Evolutionary conservation across 2,797 vertebrate species (phyloP).

Genomic region (Danio choprae): DNA sequence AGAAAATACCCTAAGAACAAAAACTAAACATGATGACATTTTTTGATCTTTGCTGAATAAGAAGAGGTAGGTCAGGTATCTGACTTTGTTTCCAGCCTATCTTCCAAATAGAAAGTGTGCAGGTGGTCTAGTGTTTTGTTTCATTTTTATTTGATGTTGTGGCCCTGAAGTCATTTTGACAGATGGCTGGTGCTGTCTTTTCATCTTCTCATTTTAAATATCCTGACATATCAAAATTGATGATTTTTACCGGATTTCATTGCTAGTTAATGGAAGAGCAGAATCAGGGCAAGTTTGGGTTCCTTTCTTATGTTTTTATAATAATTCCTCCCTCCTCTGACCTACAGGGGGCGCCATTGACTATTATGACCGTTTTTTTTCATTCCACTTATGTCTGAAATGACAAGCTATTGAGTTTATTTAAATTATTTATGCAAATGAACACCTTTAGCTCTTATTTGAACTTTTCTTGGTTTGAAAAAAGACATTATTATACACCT

Average conservation of each 20-base stretch:
- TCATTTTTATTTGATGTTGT: neutral
- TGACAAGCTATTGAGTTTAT: constrained; percentile 15
- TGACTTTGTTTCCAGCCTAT: constrained; percentile 68
- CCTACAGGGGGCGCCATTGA: constrained; percentile 57
- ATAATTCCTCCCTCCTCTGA: neutral
- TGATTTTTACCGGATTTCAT: neutral
- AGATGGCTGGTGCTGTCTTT: neutral
- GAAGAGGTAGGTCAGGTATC: constrained; percentile 59
- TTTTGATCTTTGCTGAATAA: constrained; percentile 47
- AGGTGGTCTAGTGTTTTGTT: constrained; percentile 23
- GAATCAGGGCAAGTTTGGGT: neutral
- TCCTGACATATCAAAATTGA: neutral
- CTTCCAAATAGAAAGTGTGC: constrained; percentile 26
- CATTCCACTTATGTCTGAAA: neutral
- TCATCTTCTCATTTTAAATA: neutral
- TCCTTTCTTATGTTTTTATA: neutral
- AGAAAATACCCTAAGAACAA: constrained; percentile 56
- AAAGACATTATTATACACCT: neutral
- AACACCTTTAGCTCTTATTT: neutral
- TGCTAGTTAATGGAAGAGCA: neutral
- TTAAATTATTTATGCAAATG: neutral
- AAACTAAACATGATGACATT: constrained; percentile 56
- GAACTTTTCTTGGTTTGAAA: neutral
- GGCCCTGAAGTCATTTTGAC: constrained; percentile 6
- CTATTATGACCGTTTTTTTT: constrained; percentile 17